phyloP scores from a whole-genome alignment of 2,113 vertebrate genomes.

The Enhydra lutris region DNA sequence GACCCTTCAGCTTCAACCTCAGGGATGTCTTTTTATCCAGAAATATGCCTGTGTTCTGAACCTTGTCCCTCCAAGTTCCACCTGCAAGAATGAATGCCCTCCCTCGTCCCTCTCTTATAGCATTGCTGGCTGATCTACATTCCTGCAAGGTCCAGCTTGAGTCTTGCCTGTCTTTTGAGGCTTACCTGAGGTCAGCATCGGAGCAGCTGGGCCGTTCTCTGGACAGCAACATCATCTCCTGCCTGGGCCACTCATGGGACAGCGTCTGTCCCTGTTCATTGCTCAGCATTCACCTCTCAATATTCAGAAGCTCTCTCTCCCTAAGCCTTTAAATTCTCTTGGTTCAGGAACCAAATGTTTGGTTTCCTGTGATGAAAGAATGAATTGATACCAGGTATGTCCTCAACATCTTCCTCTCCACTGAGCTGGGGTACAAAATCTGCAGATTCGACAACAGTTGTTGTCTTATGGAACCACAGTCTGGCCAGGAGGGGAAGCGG shows the following conservation, averaged over 20 bases:
- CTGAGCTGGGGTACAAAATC: background rate
- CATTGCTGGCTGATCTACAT: background rate
- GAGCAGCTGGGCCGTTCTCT: background rate
- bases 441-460: background rate
- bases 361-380: background rate
- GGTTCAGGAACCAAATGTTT: background rate
- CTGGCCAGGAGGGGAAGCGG: background rate
- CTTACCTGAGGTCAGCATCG: background rate
- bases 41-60: background rate
- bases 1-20: background rate
- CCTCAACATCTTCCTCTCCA: background rate
- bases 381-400: background rate
- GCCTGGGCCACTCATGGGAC: background rate
- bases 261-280: rapidly evolving
- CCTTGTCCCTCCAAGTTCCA: background rate
- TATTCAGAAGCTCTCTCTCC: background rate
- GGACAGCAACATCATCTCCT: background rate
- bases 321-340: background rate
- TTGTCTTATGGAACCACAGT: background rate
- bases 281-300: background rate
- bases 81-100: background rate
- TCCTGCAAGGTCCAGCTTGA: background rate
- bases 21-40: background rate
- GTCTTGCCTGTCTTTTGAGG: background rate
- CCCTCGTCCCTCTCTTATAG: too few relatives aligned